These are phyloP conservation scores for Ctenicera cuprea DNA, from an alignment of 2,888 invertebrate genomes.

Conservation along the genomic window DNA sequence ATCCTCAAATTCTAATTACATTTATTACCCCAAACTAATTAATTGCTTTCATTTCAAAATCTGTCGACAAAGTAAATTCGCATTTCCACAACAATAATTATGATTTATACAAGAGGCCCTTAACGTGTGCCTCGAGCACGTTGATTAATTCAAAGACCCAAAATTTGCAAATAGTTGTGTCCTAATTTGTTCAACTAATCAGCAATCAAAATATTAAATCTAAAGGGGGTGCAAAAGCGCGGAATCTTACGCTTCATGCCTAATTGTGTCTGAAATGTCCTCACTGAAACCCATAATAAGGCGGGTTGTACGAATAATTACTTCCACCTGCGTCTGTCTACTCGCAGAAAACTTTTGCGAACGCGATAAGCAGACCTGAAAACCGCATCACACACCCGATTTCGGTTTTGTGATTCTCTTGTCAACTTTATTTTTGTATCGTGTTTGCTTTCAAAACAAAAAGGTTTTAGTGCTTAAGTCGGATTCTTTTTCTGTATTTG, in stretches of 20 bases:
- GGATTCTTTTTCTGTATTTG: no score
- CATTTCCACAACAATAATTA: no score
- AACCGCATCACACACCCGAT: constrained; percentile 1
- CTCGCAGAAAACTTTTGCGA: not conserved
- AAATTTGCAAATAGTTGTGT: constrained; percentile 12
- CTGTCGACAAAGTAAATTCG: no score
- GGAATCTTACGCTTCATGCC: constrained; percentile 1
- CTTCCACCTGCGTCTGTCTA: constrained; percentile 14
- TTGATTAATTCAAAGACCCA: constrained; percentile 6
- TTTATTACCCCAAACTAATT: no score
- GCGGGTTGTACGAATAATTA: not conserved
- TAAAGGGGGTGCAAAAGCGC: constrained; percentile 13
- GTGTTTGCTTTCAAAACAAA: no score
- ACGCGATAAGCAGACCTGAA: not conserved
- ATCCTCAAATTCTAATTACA: no score
- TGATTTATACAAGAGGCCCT: not conserved
- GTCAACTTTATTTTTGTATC: no score
- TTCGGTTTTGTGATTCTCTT: not conserved
- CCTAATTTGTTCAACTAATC: constrained; percentile 19
- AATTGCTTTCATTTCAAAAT: no score
- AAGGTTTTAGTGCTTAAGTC: no score
- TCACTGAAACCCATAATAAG: not conserved
- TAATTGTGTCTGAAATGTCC: not conserved
- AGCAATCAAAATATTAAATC: constrained; percentile 18
- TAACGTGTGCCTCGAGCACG: not conserved